These are phyloP conservation scores for Argentina silus DNA, from an alignment of 2,797 vertebrate genomes.

Conservation along the genomic window DNA sequence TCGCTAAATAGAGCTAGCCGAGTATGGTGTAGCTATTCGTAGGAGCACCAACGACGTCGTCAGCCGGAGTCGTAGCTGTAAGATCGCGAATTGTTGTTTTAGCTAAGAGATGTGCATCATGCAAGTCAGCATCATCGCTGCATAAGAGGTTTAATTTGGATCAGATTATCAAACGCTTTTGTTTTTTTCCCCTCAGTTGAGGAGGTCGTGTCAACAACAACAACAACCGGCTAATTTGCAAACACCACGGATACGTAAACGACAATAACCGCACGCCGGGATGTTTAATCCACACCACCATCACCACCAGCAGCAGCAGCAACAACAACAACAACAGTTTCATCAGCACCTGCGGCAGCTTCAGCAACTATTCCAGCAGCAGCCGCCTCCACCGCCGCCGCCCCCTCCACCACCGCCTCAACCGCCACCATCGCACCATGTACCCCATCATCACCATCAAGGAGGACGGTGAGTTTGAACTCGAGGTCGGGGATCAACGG, in stretches of 20 bases:
- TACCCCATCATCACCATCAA: constrained; percentile 79
- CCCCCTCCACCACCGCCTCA: constrained; percentile 67
- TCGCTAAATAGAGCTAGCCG: too few relatives aligned
- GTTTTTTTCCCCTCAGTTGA: constrained; percentile 6
- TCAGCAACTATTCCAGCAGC: constrained; percentile 83
- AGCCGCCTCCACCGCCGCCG: constrained; percentile 74
- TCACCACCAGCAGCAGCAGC: constrained; percentile 77
- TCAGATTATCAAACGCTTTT: constrained; percentile 14
- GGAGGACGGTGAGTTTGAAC: constrained; percentile 74
- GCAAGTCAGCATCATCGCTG: constrained; percentile 4
- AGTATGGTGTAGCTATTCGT: too few relatives aligned
- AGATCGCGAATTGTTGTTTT: too few relatives aligned
- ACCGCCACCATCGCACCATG: constrained; percentile 79
- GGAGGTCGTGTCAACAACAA: background rate
- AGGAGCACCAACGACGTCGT: too few relatives aligned
- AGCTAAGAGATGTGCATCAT: constrained; percentile 31
- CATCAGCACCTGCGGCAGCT: constrained; percentile 83
- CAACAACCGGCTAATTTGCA: background rate
- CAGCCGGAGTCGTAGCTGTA: too few relatives aligned
- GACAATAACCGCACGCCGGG: constrained; percentile 28
- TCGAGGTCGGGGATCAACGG: constrained; percentile 49
- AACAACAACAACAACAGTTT: constrained; percentile 81
- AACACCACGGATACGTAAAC: background rate
- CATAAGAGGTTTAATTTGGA: background rate
- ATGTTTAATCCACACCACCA: constrained; percentile 87